A percentile compares a stretch with the other conserved stretches of the same genome.
These are phyloP conservation scores for Tetramorium bicarinatum DNA, from an alignment of 2,888 invertebrate genomes.

Conservation along the genomic window DNA sequence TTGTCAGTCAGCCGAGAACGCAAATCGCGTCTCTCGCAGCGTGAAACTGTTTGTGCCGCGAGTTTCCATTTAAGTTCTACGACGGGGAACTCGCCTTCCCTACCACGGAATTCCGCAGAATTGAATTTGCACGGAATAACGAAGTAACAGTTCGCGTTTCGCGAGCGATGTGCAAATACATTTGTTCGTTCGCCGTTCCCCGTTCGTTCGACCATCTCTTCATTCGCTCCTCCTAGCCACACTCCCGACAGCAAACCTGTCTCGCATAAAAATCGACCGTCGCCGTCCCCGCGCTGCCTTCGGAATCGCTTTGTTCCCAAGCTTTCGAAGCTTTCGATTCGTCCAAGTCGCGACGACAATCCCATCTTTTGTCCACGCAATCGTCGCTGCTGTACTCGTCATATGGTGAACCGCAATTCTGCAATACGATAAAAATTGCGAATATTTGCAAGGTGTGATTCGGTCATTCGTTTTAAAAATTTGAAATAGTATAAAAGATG, in stretches of 20 bases:
- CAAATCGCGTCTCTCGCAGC: conserved; percentile 18
- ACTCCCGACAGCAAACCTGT: conserved; percentile 28
- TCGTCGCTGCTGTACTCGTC: neutral
- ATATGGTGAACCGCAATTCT: neutral
- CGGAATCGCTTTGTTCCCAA: neutral
- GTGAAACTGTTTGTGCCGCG: conserved; percentile 34
- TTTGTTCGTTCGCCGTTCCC: conserved; percentile 27
- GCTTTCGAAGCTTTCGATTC: conserved; percentile 7
- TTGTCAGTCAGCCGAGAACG: conserved; percentile 38
- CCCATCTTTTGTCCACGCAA: neutral
- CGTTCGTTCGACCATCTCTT: conserved; percentile 10
- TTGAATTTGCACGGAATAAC: conserved; percentile 49
- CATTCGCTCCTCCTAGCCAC: conserved; percentile 19
- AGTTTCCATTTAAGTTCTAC: conserved; percentile 49
- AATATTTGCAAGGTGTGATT: neutral
- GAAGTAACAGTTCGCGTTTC: conserved; percentile 46
- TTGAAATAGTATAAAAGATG: neutral
- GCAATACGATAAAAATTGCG: neutral
- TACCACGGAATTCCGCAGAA: conserved; percentile 27
- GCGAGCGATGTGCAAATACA: conserved; percentile 47
- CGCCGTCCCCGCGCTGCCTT: neutral
- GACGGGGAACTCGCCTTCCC: neutral
- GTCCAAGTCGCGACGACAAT: neutral
- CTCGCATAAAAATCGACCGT: conserved; percentile 34
- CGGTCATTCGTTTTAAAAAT: neutral